Evolutionary conservation across 2,797 vertebrate species (phyloP), one percentile per base, ranked within the genome.

Genomic region (Fundulus diaphanus): DNA sequence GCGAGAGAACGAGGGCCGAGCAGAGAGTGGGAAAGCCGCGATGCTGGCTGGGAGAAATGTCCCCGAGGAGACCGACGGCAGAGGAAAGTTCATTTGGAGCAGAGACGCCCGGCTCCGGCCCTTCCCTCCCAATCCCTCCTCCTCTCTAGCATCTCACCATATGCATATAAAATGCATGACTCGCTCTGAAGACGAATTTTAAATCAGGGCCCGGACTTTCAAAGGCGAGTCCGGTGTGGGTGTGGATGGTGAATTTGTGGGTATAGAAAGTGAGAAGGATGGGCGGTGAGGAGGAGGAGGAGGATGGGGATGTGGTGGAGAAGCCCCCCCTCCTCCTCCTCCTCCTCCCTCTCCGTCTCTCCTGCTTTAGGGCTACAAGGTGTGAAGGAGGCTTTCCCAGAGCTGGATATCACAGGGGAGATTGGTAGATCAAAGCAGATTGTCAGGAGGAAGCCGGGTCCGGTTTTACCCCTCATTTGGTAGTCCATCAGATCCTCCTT

Each of bases 161-260:
- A n/a, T 93, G 91, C 93, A 94, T 94, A 92, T 93, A 93, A 94
- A 94, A 95, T 93, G 91, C 92, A 93, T 90, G 92, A 93, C 90
- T 92, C 72, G 88, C 89, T 93, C 90, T 82, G 90, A 94, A 92
- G 93, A 92, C 89, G 92, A 94, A 95, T 95, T 93, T 93, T 93
- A 94, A 94, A 95, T 95, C 88, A 94, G 82, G 85, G 83, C 79
- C 76, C 78, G 85, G 83, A 93, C 86, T 89, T 92, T 94, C 91
- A 94, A 92, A 93, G 91, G 90, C 91, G 74, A 78, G 91, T 94
- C 92, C 92, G 78, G 90, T 90, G 87, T 88, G 92, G 74, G 84
- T 88, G 88, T 87, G 84, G 65, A 76, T 81, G 78, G 75, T 77
- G 85, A 73, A 46, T 83, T 70, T 75, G 73, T 77, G 48, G 79